A percentile compares a stretch with the other conserved stretches of the same genome.
Evolutionary conservation across 2,113 vertebrate genomes (phyloP).

Genomic region (Dryoscopus gambensis): DNA sequence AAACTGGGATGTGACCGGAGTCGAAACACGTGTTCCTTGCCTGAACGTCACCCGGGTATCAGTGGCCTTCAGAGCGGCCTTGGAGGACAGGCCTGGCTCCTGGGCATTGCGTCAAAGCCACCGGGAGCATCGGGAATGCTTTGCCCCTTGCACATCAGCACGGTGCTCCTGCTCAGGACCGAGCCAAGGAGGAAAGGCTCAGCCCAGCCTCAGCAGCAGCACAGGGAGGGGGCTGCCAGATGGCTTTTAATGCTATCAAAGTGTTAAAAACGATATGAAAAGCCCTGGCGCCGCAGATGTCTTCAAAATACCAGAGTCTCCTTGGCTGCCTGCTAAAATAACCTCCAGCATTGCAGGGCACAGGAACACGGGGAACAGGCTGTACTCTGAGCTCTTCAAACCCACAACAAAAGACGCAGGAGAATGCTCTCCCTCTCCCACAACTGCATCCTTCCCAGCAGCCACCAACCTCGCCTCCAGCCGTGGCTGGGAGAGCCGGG

Average conservation of each 20-base stretch:
- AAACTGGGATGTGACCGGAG: not conserved
- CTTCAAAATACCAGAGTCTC: constrained; percentile 64
- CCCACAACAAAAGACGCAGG: constrained; percentile 33
- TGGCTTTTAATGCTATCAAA: constrained; percentile 13
- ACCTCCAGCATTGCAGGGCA: constrained; percentile 56
- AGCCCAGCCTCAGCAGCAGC: not conserved
- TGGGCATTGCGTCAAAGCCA: not conserved
- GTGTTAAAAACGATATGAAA: constrained; percentile 46
- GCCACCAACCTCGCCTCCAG: constrained; percentile 22
- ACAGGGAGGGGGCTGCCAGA: not conserved
- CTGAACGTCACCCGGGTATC: not conserved
- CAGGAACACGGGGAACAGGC: constrained; percentile 36
- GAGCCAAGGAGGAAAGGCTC: not conserved
- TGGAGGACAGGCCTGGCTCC: not conserved
- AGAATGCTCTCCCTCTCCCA: not conserved
- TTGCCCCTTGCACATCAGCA: not conserved
- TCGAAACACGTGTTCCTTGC: not conserved
- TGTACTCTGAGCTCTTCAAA: constrained; percentile 37
- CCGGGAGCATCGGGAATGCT: not conserved
- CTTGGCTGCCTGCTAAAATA: constrained; percentile 60
- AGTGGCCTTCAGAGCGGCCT: not conserved
- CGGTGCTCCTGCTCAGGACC: fast-evolving
- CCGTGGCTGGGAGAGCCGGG: constrained; percentile 3
- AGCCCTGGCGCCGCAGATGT: constrained; percentile 44
- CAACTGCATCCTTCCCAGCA: constrained; percentile 10